Percentiles rank a stretch among this genome's conserved stretches.
These are phyloP conservation scores for Sitophilus oryzae DNA, from an alignment of 1,140 invertebrate species.

Conservation along the genomic window DNA sequence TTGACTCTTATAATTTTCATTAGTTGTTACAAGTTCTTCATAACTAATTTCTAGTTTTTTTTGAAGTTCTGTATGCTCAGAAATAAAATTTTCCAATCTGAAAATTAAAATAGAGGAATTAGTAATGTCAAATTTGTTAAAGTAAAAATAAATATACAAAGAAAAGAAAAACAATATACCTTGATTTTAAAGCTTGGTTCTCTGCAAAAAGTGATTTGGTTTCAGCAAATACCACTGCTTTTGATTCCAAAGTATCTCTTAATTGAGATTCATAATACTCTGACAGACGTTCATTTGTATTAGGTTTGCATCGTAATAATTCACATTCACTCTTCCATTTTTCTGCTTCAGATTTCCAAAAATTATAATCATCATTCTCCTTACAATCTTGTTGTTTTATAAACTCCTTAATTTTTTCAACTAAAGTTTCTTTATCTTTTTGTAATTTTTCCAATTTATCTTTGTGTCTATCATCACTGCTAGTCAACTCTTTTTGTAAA, in stretches of 20 bases:
- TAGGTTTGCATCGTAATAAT: slow-evolving; percentile 41
- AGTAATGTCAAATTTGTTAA: too few species aligned
- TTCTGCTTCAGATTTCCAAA: slow-evolving; percentile 52
- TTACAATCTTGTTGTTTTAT: slow-evolving; percentile 32
- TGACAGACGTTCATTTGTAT: slow-evolving; percentile 36
- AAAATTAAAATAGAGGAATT: too few species aligned
- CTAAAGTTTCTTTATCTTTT: slow-evolving; percentile 44
- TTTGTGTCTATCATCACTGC: slow-evolving; percentile 39
- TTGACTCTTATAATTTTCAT: slow-evolving; percentile 80
- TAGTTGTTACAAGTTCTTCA: slow-evolving; percentile 55
- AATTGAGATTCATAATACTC: slow-evolving; percentile 41
- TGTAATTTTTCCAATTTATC: slow-evolving; percentile 49
- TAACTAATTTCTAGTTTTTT: slow-evolving; percentile 42
- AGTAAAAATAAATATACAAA: too few species aligned
- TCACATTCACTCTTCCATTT: slow-evolving; percentile 56
- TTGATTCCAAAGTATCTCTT: slow-evolving; percentile 35
- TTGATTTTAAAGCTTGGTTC: slow-evolving; percentile 35
- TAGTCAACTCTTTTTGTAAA: slow-evolving; percentile 47
- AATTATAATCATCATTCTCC: slow-evolving; percentile 19
- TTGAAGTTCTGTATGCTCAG: slow-evolving; percentile 38
- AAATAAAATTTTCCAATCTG: slow-evolving; percentile 40
- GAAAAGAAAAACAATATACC: too few species aligned
- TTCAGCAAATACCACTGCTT: slow-evolving; percentile 34
- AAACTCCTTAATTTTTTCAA: slow-evolving; percentile 12
- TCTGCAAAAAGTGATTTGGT: slow-evolving; percentile 36